Evolutionary conservation across 1,140 invertebrate genomes (phyloP).

Genomic region (Adelges cooleyi): DNA sequence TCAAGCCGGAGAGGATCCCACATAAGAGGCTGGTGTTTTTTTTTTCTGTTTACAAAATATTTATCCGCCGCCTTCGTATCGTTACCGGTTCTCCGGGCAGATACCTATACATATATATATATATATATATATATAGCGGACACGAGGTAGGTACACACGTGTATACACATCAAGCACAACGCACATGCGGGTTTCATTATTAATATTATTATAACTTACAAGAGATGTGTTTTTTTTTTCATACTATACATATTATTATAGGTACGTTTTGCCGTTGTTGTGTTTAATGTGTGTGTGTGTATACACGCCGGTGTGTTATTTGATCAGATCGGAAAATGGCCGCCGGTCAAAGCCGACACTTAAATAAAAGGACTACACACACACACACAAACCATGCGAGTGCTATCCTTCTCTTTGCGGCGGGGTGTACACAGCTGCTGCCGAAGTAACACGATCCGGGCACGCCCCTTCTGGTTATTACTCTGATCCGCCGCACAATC

Average conservation of each 20-base stretch:
- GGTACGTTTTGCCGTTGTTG: not conserved
- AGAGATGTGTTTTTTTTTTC: not conserved
- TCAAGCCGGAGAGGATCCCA: not conserved
- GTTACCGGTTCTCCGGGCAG: constrained; percentile 15
- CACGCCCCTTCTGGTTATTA: constrained; percentile 14
- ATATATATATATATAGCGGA: not conserved
- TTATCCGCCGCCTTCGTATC: constrained; percentile 20
- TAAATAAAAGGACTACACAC: constrained; percentile 14
- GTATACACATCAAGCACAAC: not conserved
- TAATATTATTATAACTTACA: not conserved
- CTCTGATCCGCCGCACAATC: too few species aligned
- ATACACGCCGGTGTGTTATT: constrained; percentile 8
- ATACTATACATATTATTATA: too few species aligned
- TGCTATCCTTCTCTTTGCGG: not conserved
- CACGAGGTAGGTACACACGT: not conserved
- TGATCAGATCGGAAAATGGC: constrained; percentile 24
- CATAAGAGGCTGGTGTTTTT: too few species aligned
- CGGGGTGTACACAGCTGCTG: not conserved
- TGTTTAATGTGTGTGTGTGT: not conserved
- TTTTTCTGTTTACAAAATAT: constrained; percentile 19
- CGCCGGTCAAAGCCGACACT: constrained; percentile 18
- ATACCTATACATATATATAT: not conserved
- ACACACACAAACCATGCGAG: not conserved
- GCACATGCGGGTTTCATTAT: not conserved
- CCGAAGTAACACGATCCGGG: not conserved